Evolutionary conservation across 2,888 invertebrate species (phyloP).

Genomic region (Cactoblastis cactorum): DNA sequence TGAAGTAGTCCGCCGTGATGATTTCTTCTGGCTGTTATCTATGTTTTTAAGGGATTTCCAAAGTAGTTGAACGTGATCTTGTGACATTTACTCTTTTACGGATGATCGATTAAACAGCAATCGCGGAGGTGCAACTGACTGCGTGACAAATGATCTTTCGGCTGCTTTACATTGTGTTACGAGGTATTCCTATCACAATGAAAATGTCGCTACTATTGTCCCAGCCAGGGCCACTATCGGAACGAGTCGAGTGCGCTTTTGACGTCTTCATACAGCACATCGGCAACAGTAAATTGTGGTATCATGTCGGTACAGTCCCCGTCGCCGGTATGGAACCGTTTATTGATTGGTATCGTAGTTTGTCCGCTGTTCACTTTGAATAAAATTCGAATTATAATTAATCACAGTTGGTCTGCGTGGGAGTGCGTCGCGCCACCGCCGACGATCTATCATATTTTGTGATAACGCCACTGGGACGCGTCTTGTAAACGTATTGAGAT

Average conservation of each 20-base stretch:
- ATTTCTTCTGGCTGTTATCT: too few species aligned
- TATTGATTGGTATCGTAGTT: conserved; percentile 79
- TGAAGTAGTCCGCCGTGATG: conserved; percentile 27
- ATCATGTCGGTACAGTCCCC: conserved; percentile 62
- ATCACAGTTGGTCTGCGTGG: conserved; percentile 74
- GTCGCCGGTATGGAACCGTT: conserved; percentile 77
- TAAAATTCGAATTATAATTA: conserved; percentile 80
- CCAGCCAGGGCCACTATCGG: conserved; percentile 53
- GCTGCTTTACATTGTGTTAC: conserved; percentile 43
- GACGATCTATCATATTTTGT: conserved; percentile 79
- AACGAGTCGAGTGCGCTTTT: conserved; percentile 56
- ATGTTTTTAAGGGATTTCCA: too few species aligned
- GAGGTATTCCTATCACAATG: conserved; percentile 53
- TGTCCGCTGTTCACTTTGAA: conserved; percentile 79
- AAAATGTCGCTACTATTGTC: conserved; percentile 66
- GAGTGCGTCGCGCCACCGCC: conserved; percentile 69
- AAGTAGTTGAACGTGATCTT: not conserved
- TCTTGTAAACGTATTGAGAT: conserved; percentile 67
- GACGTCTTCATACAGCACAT: conserved; percentile 74
- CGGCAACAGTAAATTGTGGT: conserved; percentile 74
- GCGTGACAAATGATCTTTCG: conserved; percentile 36
- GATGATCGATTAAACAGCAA: conserved; percentile 9
- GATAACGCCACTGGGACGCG: conserved; percentile 75
- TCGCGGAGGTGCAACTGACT: conserved; percentile 19
- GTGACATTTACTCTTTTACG: conserved; percentile 1